These are phyloP conservation scores for Scolopax rusticola DNA, from an alignment of 2,797 vertebrate species.

Conservation along the genomic window DNA sequence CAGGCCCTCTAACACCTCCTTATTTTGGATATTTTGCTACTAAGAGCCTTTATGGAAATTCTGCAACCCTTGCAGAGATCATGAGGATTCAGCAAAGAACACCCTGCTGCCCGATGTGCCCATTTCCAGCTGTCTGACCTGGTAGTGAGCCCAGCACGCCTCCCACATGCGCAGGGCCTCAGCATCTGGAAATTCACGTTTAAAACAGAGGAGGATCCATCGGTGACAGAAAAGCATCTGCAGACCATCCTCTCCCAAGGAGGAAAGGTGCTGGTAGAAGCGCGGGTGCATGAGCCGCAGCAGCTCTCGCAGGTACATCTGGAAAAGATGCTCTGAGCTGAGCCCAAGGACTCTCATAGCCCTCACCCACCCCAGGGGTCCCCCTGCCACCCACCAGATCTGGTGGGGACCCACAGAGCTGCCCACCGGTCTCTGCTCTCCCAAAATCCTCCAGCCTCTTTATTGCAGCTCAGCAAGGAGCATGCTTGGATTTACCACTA, in stretches of 20 bases:
- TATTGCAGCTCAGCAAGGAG: not conserved
- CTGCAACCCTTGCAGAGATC: rapidly evolving
- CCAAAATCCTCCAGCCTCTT: not conserved
- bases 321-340: not conserved
- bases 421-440: not conserved
- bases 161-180: slow-evolving; percentile 98
- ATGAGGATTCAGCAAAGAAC: not conserved
- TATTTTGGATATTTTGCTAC: not conserved
- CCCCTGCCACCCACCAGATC: rapidly evolving
- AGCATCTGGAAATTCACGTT: slow-evolving; percentile 93
- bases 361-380: rapidly evolving
- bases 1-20: not conserved
- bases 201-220: slow-evolving; percentile 98
- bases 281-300: slow-evolving; percentile 89
- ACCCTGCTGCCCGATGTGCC: rapidly evolving
- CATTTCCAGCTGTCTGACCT: slow-evolving; percentile 79
- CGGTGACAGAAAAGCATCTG: slow-evolving; percentile 99
- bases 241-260: slow-evolving; percentile 93
- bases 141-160: slow-evolving; percentile 99
- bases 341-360: rapidly evolving
- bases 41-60: not conserved
- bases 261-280: slow-evolving; percentile 92
- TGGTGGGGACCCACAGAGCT: not conserved
- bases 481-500: not conserved
- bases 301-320: slow-evolving; percentile 97